A percentile compares a stretch with the other conserved stretches of the same genome.
Conservation (phyloP, 2,888 invertebrate genomes). For the Calliphora vomitoria region DNA sequence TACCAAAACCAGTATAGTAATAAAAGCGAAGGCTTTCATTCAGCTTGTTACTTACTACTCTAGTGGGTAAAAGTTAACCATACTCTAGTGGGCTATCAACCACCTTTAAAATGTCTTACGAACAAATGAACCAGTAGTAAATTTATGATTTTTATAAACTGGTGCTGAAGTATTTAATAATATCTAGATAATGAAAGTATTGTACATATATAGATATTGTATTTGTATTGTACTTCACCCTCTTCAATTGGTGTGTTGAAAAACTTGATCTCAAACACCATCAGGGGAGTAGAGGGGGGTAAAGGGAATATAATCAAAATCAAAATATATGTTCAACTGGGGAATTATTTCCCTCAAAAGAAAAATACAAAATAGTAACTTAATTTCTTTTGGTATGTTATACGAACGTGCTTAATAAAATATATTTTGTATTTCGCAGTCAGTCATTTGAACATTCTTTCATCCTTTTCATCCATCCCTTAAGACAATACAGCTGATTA, state of each 20-base stretch:
- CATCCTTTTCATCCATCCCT: slow-evolving; percentile 35
- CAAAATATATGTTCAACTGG: slow-evolving; percentile 69
- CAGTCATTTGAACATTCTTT: neutral
- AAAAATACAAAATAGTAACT: slow-evolving; percentile 40
- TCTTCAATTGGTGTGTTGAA: slow-evolving; percentile 16
- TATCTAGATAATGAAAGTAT: slow-evolving; percentile 56
- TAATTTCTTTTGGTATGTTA: slow-evolving; percentile 38
- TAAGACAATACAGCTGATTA: slow-evolving; percentile 64
- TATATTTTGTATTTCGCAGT: slow-evolving; percentile 25
- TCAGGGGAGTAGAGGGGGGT: slow-evolving; percentile 54
- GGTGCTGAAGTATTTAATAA: slow-evolving; percentile 64
- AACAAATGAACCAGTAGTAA: slow-evolving; percentile 29
- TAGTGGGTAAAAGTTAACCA: slow-evolving; percentile 63
- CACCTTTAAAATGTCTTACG: slow-evolving; percentile 63
- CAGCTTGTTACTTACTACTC: slow-evolving; percentile 38
- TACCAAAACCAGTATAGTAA: slow-evolving; percentile 27
- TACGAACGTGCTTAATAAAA: slow-evolving; percentile 60
- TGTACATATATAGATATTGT: neutral
- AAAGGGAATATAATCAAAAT: slow-evolving; percentile 59
- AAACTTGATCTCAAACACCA: slow-evolving; percentile 60
- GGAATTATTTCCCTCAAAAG: slow-evolving; percentile 51
- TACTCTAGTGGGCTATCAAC: slow-evolving; percentile 68
- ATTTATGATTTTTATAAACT: slow-evolving; percentile 53
- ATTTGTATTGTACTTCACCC: slow-evolving; percentile 44
- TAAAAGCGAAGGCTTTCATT: slow-evolving; percentile 34